phyloP scores from a whole-genome alignment of 2,797 vertebrate species.

The Urocyon cinereoargenteus region DNA sequence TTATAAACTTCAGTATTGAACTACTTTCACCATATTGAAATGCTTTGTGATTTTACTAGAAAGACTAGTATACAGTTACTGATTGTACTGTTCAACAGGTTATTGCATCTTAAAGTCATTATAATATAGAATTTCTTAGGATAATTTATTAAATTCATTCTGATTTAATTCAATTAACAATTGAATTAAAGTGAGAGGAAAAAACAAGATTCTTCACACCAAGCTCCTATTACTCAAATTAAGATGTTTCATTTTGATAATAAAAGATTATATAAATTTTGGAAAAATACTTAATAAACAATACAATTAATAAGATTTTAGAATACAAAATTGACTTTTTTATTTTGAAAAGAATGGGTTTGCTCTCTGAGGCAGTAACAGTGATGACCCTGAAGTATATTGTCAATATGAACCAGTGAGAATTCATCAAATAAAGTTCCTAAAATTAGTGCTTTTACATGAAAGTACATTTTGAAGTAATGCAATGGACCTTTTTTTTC shows the following conservation, averaged over 20 bases:
- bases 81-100: neutral
- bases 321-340: neutral
- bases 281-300: neutral
- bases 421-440: neutral
- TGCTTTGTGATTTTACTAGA: conserved; percentile 29
- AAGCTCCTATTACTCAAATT: neutral
- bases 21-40: neutral
- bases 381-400: neutral
- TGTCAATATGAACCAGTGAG: neutral
- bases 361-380: neutral
- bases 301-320: neutral
- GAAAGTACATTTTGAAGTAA: neutral
- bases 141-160: neutral
- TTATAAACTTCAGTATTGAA: conserved; percentile 42
- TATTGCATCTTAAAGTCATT: neutral
- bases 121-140: conserved; percentile 24
- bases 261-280: neutral
- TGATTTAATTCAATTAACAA: neutral
- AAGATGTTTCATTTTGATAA: neutral
- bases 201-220: neutral
- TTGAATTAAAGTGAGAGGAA: neutral
- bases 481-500: neutral
- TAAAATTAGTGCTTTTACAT: neutral
- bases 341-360: neutral
- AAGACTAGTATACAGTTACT: neutral